These are phyloP conservation scores for Erebia palarica DNA, from an alignment of 2,888 invertebrate species.

Conservation along the genomic window DNA sequence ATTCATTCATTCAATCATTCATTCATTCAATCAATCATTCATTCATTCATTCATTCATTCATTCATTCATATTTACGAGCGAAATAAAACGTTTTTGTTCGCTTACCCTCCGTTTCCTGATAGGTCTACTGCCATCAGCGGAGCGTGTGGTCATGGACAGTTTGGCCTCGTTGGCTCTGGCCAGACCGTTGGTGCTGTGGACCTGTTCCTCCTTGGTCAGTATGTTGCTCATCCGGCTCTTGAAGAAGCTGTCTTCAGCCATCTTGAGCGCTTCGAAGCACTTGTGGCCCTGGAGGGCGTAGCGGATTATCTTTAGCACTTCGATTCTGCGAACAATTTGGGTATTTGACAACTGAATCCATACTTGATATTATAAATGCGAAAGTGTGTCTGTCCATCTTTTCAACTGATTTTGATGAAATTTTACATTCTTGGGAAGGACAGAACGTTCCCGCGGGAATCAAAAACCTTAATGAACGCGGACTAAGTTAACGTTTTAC, in stretches of 20 bases:
- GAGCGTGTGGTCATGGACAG: conserved; percentile 73
- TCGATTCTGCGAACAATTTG: conserved; percentile 54
- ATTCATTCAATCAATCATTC: too few species aligned
- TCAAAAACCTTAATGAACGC: too few species aligned
- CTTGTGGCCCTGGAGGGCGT: conserved; percentile 68
- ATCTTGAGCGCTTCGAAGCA: conserved; percentile 64
- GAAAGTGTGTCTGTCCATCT: too few species aligned
- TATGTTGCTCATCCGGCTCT: conserved; percentile 55
- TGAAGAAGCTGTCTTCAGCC: conserved; percentile 63
- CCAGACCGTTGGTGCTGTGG: conserved; percentile 34
- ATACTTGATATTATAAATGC: too few species aligned
- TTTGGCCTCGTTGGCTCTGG: conserved; percentile 52
- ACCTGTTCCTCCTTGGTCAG: conserved; percentile 56
- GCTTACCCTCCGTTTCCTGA: conserved; percentile 67
- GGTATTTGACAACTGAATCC: too few species aligned
- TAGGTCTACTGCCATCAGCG: conserved; percentile 70
- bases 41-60: too few species aligned
- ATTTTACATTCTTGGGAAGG: too few species aligned
- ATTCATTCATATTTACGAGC: too few species aligned
- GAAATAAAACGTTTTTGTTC: background rate
- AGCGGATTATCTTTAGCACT: conserved; percentile 69
- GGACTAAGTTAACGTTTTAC: too few species aligned
- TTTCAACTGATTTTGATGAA: too few species aligned
- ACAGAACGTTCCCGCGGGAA: too few species aligned
- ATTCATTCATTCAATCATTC: too few species aligned